Evolutionary conservation across 2,797 vertebrate species (phyloP).

Genomic region (Enteromius unitaeniatus): DNA sequence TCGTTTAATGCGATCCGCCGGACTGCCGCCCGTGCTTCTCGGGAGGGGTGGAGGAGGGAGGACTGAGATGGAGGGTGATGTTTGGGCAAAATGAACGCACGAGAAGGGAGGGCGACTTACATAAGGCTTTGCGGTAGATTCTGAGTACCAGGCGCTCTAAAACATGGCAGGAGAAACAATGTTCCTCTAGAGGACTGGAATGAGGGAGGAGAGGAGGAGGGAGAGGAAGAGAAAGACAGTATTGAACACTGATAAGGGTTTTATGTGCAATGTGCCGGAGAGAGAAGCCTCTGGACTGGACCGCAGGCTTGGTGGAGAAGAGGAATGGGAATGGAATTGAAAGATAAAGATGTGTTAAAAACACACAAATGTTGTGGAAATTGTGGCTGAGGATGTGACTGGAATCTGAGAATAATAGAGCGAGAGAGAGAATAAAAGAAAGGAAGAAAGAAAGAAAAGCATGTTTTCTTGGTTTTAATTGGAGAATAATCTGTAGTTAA

Average conservation of each 20-base stretch:
- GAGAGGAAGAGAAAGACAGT: constrained; percentile 8
- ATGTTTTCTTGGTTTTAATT: constrained; percentile 6
- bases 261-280: constrained; percentile 17
- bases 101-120: constrained; percentile 43
- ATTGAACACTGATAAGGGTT: constrained; percentile 15
- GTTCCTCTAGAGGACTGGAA: constrained; percentile 1
- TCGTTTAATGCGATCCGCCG: not conserved
- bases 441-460: not conserved
- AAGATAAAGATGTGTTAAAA: constrained; percentile 10
- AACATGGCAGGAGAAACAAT: constrained; percentile 36
- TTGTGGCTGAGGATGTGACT: constrained; percentile 5
- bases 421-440: not conserved
- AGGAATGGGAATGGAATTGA: constrained; percentile 13
- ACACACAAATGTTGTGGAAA: not conserved
- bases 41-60: constrained; percentile 21
- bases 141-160: constrained; percentile 28
- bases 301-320: not conserved
- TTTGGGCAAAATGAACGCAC: constrained; percentile 8
- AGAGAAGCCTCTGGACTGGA: constrained; percentile 27
- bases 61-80: constrained; percentile 23
- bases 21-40: not conserved
- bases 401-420: constrained; percentile 16
- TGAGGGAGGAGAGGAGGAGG: constrained; percentile 13
- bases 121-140: constrained; percentile 49
- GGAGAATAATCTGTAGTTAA: not conserved